These are phyloP conservation scores for Spinibarbus caldwelli DNA, from an alignment of 2,797 vertebrate genomes.

Conservation along the genomic window DNA sequence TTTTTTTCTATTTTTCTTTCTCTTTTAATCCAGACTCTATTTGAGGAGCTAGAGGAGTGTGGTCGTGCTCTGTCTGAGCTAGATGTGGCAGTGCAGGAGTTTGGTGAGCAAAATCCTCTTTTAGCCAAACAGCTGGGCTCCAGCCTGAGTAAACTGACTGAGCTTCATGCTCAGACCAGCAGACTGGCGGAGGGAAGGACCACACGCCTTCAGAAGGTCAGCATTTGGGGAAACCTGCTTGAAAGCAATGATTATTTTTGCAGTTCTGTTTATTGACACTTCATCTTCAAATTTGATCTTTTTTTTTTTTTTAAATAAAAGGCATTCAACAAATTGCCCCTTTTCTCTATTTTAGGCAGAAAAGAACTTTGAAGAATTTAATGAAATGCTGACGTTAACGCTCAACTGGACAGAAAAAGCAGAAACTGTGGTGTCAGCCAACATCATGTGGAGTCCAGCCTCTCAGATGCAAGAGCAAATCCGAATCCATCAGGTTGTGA, in stretches of 20 bases:
- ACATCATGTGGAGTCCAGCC: slow-evolving; percentile 89
- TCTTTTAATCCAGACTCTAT: slow-evolving; percentile 77
- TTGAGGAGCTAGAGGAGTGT: slow-evolving; percentile 88
- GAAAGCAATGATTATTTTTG: not conserved
- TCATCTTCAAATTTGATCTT: not conserved
- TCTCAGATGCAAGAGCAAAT: slow-evolving; percentile 93
- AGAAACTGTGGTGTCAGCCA: slow-evolving; percentile 82
- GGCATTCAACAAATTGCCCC: not conserved
- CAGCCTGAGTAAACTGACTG: slow-evolving; percentile 84
- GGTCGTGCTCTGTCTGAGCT: slow-evolving; percentile 86
- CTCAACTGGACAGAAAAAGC: slow-evolving; percentile 93
- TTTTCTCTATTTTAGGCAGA: slow-evolving; percentile 77
- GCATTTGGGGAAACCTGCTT: not conserved
- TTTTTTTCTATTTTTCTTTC: too few relatives aligned
- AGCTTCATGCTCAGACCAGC: slow-evolving; percentile 84
- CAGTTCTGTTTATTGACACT: not conserved
- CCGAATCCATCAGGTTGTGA: slow-evolving; percentile 88
- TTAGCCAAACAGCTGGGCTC: slow-evolving; percentile 87
- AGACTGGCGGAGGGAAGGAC: slow-evolving; percentile 84
- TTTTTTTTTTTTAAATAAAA: not conserved
- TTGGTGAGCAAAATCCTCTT: slow-evolving; percentile 87
- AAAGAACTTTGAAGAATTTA: slow-evolving; percentile 90
- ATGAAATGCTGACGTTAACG: slow-evolving; percentile 86
- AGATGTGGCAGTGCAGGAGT: slow-evolving; percentile 87
- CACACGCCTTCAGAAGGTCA: slow-evolving; percentile 87